Conservation (phyloP, 2,797 vertebrate genomes). For the Coregonus sp. region DNA sequence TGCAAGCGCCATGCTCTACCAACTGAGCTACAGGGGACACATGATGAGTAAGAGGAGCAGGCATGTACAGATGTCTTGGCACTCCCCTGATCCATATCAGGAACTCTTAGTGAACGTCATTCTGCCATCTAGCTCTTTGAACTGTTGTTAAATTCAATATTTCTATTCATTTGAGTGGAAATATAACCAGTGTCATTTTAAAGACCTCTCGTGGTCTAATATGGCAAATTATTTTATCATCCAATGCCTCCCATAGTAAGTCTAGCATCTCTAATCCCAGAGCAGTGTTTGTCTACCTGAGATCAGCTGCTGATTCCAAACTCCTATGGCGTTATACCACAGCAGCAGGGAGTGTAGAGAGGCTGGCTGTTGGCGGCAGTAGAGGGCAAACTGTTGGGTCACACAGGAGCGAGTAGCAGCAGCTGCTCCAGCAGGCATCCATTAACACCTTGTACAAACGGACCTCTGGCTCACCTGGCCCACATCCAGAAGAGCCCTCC, state of each 20-base stretch:
- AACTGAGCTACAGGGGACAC: no score
- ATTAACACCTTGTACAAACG: slow-evolving; percentile 72
- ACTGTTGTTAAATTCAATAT: not conserved
- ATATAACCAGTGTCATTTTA: not conserved
- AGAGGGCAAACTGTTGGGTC: slow-evolving; percentile 26
- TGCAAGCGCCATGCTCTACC: no score
- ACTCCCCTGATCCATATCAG: slow-evolving; percentile 65
- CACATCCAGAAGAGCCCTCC: slow-evolving; percentile 32
- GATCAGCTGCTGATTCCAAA: not conserved
- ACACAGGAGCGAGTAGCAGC: slow-evolving; percentile 52
- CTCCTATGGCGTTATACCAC: not conserved
- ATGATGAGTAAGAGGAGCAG: slow-evolving; percentile 70
- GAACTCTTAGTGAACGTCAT: slow-evolving; percentile 9
- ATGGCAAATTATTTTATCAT: not conserved
- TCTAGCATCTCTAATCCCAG: not conserved
- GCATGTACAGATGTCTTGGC: slow-evolving; percentile 66
- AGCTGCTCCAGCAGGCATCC: slow-evolving; percentile 68
- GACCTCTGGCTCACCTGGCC: slow-evolving; percentile 34
- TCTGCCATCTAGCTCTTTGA: not conserved
- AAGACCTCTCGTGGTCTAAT: not conserved
- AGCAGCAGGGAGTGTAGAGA: not conserved
- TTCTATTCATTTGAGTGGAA: not conserved
- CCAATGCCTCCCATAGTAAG: not conserved
- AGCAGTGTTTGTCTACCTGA: not conserved
- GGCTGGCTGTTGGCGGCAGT: slow-evolving; percentile 22